phyloP scores from a whole-genome alignment of 2,888 invertebrate genomes.

The Chesias legatella region DNA sequence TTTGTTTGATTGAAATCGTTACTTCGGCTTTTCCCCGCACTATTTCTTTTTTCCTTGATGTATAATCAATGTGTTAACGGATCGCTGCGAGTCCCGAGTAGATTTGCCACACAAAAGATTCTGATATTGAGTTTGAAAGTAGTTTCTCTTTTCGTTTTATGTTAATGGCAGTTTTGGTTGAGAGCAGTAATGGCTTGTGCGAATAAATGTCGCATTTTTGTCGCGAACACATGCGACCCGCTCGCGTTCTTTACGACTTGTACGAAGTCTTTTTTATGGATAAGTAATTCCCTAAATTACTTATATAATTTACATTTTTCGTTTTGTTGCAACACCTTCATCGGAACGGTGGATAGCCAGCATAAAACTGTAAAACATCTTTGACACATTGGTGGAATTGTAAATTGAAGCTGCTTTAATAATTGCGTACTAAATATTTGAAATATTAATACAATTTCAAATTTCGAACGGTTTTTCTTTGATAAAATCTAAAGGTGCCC shows the following conservation, averaged over 20 bases:
- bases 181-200: conserved; percentile 64
- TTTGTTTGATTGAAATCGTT: conserved; percentile 80
- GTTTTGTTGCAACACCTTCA: conserved; percentile 2
- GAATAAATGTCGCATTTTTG: conserved; percentile 66
- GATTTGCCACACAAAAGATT: conserved; percentile 78
- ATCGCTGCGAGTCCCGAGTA: conserved; percentile 70
- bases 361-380: background rate
- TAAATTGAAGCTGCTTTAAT: no score
- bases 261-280: conserved; percentile 36
- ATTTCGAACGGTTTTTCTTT: no score
- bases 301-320: conserved; percentile 23
- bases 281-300: conserved; percentile 37
- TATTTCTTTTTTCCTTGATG: conserved; percentile 77
- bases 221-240: conserved; percentile 47
- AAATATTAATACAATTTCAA: no score
- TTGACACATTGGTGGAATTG: background rate
- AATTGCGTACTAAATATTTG: no score
- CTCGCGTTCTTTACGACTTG: conserved; percentile 44
- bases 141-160: conserved; percentile 75
- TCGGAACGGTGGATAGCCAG: background rate
- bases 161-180: conserved; percentile 73
- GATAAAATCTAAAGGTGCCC: no score
- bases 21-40: conserved; percentile 64
- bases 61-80: conserved; percentile 81
- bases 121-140: conserved; percentile 78